phyloP scores from a whole-genome alignment of 2,797 vertebrate genomes.

The Pangasius larnaudii region DNA sequence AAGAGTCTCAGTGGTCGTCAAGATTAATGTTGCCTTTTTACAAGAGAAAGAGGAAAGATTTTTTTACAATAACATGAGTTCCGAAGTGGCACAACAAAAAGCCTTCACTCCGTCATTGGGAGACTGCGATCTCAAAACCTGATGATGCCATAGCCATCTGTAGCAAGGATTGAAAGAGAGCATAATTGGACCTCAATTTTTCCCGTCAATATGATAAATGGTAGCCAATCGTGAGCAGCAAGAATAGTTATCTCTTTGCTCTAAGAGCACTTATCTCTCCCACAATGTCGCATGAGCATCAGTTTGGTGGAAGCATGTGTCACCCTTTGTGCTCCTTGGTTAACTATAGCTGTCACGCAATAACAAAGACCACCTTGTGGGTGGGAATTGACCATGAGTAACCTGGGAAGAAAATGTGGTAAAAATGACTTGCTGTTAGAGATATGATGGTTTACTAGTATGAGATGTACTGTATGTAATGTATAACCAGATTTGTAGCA shows the following conservation, averaged over 20 bases:
- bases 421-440: neutral
- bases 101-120: neutral
- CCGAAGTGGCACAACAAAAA: neutral
- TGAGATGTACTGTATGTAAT: neutral
- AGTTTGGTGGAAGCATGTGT: neutral
- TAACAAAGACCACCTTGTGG: neutral
- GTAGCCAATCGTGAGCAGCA: slow-evolving; percentile 1
- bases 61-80: neutral
- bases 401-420: neutral
- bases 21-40: slow-evolving; percentile 10
- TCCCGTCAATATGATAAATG: neutral
- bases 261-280: neutral
- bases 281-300: neutral
- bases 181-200: neutral
- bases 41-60: neutral
- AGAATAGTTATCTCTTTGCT: neutral
- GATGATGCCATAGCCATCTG: neutral
- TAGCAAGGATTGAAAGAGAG: neutral
- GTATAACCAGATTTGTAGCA: neutral
- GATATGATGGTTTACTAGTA: neutral
- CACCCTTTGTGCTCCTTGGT: neutral
- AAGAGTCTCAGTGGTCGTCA: neutral
- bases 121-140: neutral
- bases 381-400: neutral
- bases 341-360: neutral